Base-by-base conservation (phyloP, 2,797 vertebrate genomes). In the Hippocampus kuda region DNA sequence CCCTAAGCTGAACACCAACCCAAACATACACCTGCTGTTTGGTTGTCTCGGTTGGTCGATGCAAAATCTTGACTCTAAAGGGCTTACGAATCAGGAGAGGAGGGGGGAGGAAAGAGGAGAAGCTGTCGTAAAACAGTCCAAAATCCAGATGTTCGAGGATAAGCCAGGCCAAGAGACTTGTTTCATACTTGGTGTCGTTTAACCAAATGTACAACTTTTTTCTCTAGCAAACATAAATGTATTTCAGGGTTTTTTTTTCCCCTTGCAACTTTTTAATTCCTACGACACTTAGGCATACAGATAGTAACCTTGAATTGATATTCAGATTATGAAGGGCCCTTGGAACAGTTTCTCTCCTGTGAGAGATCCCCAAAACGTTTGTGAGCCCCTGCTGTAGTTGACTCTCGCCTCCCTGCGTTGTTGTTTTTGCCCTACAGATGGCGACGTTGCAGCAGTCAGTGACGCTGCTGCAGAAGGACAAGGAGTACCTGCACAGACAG, bases 401-500 rank as follows among this genome's bases (percentile, higher is more conserved):
- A 10, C 22, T n/a, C 56, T 59, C 26, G 5, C 30, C 7, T 5
- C 5, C 15, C 6, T 26, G 66, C 22, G 8, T 16, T 70, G 22
- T 34, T 69, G 4, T 34, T 51, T 20, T 24, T 67, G 22, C 2
- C 82, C 89, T 77, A 26, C 85, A 99, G 97, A 88, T 93, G 82
- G 85, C 88, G 72, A 88, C 90, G 15, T 82, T 93, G 82, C 93
- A 94, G 68, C 97, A 99, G 80, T 94, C 95, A 5, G 90, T 92
- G 65, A 94, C 89, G 62, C 88, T 99, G 51, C 86, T 99, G 57
- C 94, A 98, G 87, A 99, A 97, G 80, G 97, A 99, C 85, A 99
- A 99, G 82, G 97, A 98, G 13, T 99, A 95, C 75, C 90, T 99
- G 38, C 94, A 92, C 84, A 92, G 91, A 53, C 95, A 99, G 84